phyloP scores from a whole-genome alignment of 2,888 invertebrate genomes.

The Melinopterus prodromus region DNA sequence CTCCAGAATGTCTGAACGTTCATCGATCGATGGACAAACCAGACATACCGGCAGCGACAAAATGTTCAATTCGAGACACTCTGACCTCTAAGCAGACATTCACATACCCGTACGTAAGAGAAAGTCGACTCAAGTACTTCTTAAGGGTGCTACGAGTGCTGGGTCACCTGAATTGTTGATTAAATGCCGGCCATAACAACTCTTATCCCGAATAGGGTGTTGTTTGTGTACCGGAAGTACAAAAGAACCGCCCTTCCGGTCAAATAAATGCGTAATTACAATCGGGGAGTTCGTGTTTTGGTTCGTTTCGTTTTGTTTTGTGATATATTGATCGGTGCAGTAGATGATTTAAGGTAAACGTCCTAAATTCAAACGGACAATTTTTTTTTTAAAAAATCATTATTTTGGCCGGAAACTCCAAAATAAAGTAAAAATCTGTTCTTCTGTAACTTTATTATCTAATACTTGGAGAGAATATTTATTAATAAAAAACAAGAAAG shows the following conservation, averaged over 20 bases:
- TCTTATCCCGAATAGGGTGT: neutral
- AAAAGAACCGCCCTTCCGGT: neutral
- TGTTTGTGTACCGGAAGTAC: neutral
- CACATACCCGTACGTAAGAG: neutral
- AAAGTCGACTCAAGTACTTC: neutral
- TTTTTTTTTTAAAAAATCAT: too few relatives aligned
- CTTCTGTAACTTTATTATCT: too few relatives aligned
- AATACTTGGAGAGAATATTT: too few relatives aligned
- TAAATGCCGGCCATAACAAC: neutral
- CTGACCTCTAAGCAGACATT: neutral
- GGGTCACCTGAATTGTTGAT: neutral
- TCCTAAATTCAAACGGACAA: too few relatives aligned
- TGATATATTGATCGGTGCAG: neutral
- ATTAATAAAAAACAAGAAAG: too few relatives aligned
- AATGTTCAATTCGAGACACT: neutral
- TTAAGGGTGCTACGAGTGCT: neutral
- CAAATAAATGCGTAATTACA: neutral
- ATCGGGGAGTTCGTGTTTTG: neutral
- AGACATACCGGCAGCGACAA: neutral
- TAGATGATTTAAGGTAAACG: too few relatives aligned
- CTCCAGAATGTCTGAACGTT: neutral
- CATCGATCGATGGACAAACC: neutral
- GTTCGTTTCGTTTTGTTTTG: neutral
- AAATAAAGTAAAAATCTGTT: too few relatives aligned
- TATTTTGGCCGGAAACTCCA: too few relatives aligned